Percentiles rank a stretch among this genome's conserved stretches.
phyloP scores from a whole-genome alignment of 2,797 vertebrate species.

The Lerista edwardsae region DNA sequence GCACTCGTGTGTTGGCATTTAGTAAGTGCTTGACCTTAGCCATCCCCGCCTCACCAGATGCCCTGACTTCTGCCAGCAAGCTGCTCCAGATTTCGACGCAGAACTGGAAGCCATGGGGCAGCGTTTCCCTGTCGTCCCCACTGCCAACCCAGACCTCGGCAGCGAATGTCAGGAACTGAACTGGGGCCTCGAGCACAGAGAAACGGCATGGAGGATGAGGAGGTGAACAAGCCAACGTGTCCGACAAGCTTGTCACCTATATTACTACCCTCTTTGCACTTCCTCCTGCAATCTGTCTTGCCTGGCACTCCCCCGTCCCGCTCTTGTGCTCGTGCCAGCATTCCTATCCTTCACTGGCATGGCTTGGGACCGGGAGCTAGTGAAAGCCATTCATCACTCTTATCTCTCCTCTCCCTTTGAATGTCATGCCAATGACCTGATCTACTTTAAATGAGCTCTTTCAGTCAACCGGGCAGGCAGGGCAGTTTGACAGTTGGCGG shows the following conservation, averaged over 20 bases:
- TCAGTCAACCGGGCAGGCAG: conserved; percentile 61
- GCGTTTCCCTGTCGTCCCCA: neutral
- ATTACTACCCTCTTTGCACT: conserved; percentile 35
- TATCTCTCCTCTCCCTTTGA: conserved; percentile 60
- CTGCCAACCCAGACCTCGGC: conserved; percentile 9
- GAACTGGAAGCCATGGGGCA: neutral
- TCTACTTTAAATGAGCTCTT: conserved; percentile 72
- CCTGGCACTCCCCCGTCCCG: conserved; percentile 5
- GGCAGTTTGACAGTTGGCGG: conserved; percentile 48
- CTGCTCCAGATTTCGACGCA: conserved; percentile 5
- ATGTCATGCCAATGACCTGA: conserved; percentile 70
- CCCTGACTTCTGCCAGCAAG: conserved; percentile 27
- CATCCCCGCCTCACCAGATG: conserved; percentile 36
- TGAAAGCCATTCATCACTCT: conserved; percentile 62
- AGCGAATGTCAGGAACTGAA: neutral
- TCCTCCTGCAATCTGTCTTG: conserved; percentile 20
- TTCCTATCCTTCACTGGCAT: conserved; percentile 39
- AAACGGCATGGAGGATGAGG: neutral
- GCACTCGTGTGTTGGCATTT: conserved; percentile 5
- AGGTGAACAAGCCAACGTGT: neutral
- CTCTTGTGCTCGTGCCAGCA: conserved; percentile 38
- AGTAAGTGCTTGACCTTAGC: conserved; percentile 23
- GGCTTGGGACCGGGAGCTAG: conserved; percentile 45
- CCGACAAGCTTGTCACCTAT: conserved; percentile 7
- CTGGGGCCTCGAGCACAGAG: neutral